These are phyloP conservation scores for Eubasilissa regina DNA, from an alignment of 1,140 invertebrate species.

Conservation along the genomic window DNA sequence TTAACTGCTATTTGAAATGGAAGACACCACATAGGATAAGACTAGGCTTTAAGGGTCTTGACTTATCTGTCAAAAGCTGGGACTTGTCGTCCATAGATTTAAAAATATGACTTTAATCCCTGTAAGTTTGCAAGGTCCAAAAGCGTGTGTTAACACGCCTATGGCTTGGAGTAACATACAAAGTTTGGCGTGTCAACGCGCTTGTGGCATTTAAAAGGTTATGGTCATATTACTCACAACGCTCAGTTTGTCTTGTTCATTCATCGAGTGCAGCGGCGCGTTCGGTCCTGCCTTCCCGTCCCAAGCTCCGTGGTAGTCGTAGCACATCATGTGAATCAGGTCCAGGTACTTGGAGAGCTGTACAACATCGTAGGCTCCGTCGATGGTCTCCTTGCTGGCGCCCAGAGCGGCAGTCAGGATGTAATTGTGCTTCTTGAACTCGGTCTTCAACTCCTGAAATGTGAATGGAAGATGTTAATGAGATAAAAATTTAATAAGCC, in stretches of 20 bases:
- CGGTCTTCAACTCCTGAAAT: constrained; percentile 73
- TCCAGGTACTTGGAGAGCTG: constrained; percentile 83
- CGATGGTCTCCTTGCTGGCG: constrained; percentile 80
- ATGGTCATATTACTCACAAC: constrained; percentile 71
- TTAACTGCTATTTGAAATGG: too few relatives aligned
- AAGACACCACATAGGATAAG: too few relatives aligned
- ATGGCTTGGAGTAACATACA: too few relatives aligned
- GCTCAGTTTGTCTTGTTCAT: constrained; percentile 72
- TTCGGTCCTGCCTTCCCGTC: constrained; percentile 83
- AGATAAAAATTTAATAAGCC: too few relatives aligned
- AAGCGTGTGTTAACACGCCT: too few relatives aligned
- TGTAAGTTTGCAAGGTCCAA: too few relatives aligned
- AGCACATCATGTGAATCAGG: constrained; percentile 91
- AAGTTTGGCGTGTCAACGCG: too few relatives aligned
- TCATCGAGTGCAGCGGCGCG: constrained; percentile 74
- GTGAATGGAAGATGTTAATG: not conserved
- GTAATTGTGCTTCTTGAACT: constrained; percentile 73
- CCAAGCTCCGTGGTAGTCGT: constrained; percentile 92
- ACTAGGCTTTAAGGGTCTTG: too few relatives aligned
- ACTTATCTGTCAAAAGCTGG: too few relatives aligned
- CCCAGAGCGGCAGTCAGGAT: constrained; percentile 83
- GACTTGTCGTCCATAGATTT: too few relatives aligned
- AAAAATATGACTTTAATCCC: too few relatives aligned
- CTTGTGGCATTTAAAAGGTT: too few relatives aligned
- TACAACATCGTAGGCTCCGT: constrained; percentile 83